Conservation (phyloP, 2,888 invertebrate species). For the Pollenia amentaria region DNA sequence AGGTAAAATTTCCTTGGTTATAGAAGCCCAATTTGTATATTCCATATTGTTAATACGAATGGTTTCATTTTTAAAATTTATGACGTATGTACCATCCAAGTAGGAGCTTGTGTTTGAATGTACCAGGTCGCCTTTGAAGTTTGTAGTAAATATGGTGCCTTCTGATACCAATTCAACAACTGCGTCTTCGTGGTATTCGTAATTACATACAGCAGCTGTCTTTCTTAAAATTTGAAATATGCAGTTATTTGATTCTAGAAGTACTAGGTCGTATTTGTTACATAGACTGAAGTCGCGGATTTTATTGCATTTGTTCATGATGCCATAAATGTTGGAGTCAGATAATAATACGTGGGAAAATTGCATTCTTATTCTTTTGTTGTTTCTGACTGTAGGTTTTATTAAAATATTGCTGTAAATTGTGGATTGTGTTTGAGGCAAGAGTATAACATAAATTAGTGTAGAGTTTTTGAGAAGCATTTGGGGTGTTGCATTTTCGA, state of each 20-base stretch:
- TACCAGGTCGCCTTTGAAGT: constrained; percentile 15
- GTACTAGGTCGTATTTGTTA: constrained; percentile 7
- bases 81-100: constrained; percentile 2
- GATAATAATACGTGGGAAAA: constrained; percentile 59
- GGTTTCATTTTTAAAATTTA: constrained; percentile 15
- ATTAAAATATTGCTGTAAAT: constrained; percentile 50
- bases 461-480: constrained; percentile 29
- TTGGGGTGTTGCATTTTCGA: constrained; percentile 29
- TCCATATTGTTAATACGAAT: constrained; percentile 7
- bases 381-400: constrained; percentile 24
- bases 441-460: constrained; percentile 29
- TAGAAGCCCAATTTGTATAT: constrained; percentile 28
- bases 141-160: constrained; percentile 35
- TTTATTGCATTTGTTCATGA: background rate
- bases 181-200: constrained; percentile 23
- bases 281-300: background rate
- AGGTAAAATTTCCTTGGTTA: constrained; percentile 23
- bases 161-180: constrained; percentile 16
- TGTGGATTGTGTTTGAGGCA: constrained; percentile 47
- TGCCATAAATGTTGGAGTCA: constrained; percentile 23
- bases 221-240: constrained; percentile 9
- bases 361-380: constrained; percentile 27
- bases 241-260: constrained; percentile 12
- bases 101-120: constrained; percentile 9
- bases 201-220: constrained; percentile 1